Base-by-base conservation (phyloP, 2,113 vertebrate genomes). In the Nannospalax galili region DNA sequence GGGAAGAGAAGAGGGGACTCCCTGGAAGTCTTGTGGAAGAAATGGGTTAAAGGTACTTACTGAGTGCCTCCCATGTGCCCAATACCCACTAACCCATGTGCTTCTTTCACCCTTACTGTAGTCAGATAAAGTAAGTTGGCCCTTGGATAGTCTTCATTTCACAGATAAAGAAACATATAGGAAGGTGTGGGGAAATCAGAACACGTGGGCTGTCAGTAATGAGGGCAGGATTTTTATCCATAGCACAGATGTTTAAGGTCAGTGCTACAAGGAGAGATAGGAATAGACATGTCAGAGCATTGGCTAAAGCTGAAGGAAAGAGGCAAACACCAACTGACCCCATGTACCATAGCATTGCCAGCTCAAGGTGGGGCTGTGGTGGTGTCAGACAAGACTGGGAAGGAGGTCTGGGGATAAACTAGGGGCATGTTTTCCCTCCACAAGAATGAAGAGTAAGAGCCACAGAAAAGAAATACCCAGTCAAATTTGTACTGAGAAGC, bases 391-490 rank as follows among this genome's bases (percentile, higher is more conserved):
- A 42, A 96, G 94, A 92, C 94, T 95, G 92, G 52, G 93, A 87
- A 96, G 96, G 94, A 96, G 96, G 94, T 96, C 96, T 97, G 96
- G 96, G 95, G 84, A 96, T 96, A 96, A 87, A 52, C 30, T 0
- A 56, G 95, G 96, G 94, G 90, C 96, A 80, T 95, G 94, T 74
- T 95, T 97, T 94, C 77, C 79, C 84, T 91, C 77, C 40, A 17
- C 4, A 85, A 96, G 88, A 95, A 92, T 94, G 84, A 96, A 72
- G 91, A 79, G 84, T 40, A 28, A 0, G 37, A 94, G 90, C 67
- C 90, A 85, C n/a, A 35, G 60, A 62, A 80, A 90, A 97, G 95
- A 94, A 96, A 96, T 20, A 94, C 40, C 0, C 4, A 92, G 92
- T 96, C 77, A 93, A 14, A 92, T 73, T 94, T 67, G 42, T 87